A percentile compares a stretch with the other conserved stretches of the same genome.
Evolutionary conservation across 2,113 vertebrate genomes (phyloP).

Genomic region (Dascyllus trimaculatus): DNA sequence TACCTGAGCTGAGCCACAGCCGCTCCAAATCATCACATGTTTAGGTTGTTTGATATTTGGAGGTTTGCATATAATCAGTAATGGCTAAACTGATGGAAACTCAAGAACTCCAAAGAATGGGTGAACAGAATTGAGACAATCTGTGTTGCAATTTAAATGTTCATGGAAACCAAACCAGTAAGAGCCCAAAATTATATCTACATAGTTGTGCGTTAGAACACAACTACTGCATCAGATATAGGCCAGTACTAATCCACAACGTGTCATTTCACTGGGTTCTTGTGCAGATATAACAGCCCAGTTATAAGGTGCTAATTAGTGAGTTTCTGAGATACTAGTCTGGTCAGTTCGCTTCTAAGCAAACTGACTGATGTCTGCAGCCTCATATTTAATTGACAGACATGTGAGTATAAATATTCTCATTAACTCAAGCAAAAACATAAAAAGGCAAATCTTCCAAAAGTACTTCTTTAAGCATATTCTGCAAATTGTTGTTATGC

Average conservation of each 20-base stretch:
- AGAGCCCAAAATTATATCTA: not conserved
- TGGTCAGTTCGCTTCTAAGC: not conserved
- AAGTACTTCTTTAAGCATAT: not conserved
- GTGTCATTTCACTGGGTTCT: not conserved
- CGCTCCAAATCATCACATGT: no score
- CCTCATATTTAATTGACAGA: not conserved
- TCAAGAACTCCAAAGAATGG: not conserved
- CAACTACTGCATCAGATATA: not conserved
- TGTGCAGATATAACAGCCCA: not conserved
- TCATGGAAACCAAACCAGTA: not conserved
- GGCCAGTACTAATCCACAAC: not conserved
- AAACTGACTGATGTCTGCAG: not conserved
- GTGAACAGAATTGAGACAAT: not conserved
- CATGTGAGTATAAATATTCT: not conserved
- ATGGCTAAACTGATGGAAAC: not conserved
- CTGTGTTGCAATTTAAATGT: not conserved
- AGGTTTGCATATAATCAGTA: not conserved
- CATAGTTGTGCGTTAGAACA: not conserved
- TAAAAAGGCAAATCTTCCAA: not conserved
- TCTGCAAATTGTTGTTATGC: not conserved
- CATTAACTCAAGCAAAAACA: not conserved
- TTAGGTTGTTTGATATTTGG: not conserved
- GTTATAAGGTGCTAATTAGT: not conserved
- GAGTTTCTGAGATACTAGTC: not conserved
- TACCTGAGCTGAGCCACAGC: no score